Base-by-base conservation (phyloP, 2,113 vertebrate species). In the Ptychochromis oligacanthus region DNA sequence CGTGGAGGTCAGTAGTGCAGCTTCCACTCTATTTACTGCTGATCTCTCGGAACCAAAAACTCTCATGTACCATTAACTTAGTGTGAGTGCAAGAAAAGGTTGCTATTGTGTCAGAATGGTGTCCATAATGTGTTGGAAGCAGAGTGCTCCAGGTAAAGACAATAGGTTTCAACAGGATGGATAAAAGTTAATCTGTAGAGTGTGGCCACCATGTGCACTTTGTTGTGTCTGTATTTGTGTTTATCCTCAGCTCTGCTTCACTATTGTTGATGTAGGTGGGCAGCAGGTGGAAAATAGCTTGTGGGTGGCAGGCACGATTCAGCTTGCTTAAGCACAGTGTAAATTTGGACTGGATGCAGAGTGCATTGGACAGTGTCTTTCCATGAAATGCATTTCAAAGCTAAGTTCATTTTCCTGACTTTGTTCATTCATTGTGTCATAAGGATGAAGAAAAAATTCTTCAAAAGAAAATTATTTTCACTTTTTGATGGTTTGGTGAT, bases 221-320 rank as follows among this genome's bases (percentile, higher is more conserved):
- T 90, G 90, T 91, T 91, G 85, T 87, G 88, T 93, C 87, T 90
- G 88, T 85, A 64, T 87, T 91, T 82, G 87, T 91, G 86, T 91
- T 93, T 88, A 90, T 93, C 91, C 88, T 83, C 34, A 86, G 78
- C 86, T 93, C 64, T 87, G 87, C 87, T 80, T 77, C 88, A 88
- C 91, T 92, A 89, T 93, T 95, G 94, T 93, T 87, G 81, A 85
- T 89, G 86, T 80, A 89, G 89, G 92, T 94, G 88, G 92, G 88
- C 94, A 90, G 93, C 93, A 94, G 94, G 91, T 95, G 94, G 81
- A 87, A 91, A 86, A 91, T 80, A 87, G 87, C 82, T 83, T 74
- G 94, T 94, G 93, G 94, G 93, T 86, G 92, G 89, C 81, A 79
- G 80, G 80, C 93, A 90, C 78, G 91, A 92, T 77, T 89, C 83